Evolutionary conservation across 2,888 invertebrate species (phyloP), one percentile per base, ranked within the genome.

Genomic region (Ophion slaviceki): DNA sequence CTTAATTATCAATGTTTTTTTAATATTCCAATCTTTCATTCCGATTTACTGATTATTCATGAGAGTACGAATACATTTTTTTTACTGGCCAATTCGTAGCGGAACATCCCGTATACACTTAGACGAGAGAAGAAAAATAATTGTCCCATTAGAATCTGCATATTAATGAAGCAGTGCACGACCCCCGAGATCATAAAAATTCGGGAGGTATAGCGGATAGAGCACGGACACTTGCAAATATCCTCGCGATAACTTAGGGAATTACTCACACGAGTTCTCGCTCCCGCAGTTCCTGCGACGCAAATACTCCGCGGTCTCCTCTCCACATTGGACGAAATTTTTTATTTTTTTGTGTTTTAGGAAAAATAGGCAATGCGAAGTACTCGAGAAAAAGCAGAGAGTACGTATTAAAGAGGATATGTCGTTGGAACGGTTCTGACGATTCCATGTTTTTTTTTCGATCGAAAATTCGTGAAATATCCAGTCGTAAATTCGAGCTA

Each of bases 111-210:
- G 14, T 17, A 36, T n/a, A 36, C 36, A 36, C 66, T 14, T 11
- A n/a, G 36, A 36, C 17, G n/a, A 66, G 17, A 32, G 11, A 32
- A 32, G 32, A 17, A 24, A 64, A 64, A 66, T 36, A 36, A 36
- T 36, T 32, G 7, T 36, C 36, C n/a, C 8, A 28, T 66, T 32
- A 40, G 24, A 72, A 68, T 68, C 67, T 61, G 24, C 62, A 45
- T 32, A 62, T 67, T 45, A 67, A 67, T 66, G n/a, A 20, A 71
- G 71, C 40, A 40, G 40, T 40, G 67, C 67, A 40, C n/a, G 66
- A 66, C 32, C 66, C 66, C 36, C 40, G 67, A 28, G 28, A 80
- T 32, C 20, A 20, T 40, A 61, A 70, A 67, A 67, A 67, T 67
- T 67, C 67, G 40, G 40, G 8, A 40, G 40, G 40, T 40, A 40